Conservation (phyloP, 2,888 invertebrate genomes). For the Melolontha melolontha region DNA sequence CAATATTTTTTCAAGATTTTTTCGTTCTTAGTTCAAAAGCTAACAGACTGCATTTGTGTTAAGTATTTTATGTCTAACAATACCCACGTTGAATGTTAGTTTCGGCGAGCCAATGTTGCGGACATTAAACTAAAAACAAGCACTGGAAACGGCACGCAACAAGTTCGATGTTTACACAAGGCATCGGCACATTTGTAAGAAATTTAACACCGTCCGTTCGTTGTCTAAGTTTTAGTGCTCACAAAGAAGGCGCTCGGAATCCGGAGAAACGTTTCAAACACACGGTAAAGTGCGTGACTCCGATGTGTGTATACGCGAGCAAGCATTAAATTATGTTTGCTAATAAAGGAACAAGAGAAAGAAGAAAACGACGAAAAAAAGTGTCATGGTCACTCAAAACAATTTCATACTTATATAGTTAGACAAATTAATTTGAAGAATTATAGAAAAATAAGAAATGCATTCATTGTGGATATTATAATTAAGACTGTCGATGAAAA, state of each 20-base stretch:
- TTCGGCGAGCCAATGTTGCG: background rate
- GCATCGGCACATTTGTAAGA: conserved; percentile 26
- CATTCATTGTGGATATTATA: background rate
- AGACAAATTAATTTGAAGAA: background rate
- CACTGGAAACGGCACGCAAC: conserved; percentile 16
- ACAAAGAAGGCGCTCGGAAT: conserved; percentile 1
- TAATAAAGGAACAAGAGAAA: conserved; percentile 22
- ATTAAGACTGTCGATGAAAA: too few relatives aligned
- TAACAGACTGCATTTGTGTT: too few relatives aligned
- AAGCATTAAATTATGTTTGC: conserved; percentile 29
- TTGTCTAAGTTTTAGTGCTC: conserved; percentile 3
- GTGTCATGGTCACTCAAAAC: conserved; percentile 12
- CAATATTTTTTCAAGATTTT: too few relatives aligned
- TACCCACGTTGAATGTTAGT: background rate
- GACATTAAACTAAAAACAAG: conserved; percentile 8
- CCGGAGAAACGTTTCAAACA: background rate
- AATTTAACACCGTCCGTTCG: conserved; percentile 22
- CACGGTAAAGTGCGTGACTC: background rate
- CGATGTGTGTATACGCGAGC: background rate
- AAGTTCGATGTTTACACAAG: conserved; percentile 28
- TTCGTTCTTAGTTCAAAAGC: too few relatives aligned
- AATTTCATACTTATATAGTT: conserved; percentile 19
- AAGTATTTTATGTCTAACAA: too few relatives aligned
- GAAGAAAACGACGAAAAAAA: background rate
- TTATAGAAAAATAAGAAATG: background rate